A percentile compares a stretch with the other conserved stretches of the same genome.
Conservation (phyloP, 2,888 invertebrate genomes). For the Calephelis perditalis region DNA sequence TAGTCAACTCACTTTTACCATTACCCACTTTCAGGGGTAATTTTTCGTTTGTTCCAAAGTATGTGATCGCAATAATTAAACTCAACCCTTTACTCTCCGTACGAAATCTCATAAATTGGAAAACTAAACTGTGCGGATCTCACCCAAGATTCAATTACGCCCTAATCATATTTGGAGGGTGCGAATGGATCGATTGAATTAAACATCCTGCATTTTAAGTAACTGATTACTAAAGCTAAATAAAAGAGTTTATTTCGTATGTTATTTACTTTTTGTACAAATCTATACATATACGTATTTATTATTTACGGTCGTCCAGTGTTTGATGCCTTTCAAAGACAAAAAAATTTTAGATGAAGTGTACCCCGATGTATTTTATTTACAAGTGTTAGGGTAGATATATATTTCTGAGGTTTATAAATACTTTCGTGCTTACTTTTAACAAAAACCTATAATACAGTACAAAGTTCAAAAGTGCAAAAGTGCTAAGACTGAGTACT, state of each 20-base stretch:
- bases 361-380: too few species aligned
- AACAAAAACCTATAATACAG: slow-evolving; percentile 5
- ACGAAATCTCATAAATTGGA: slow-evolving; percentile 74
- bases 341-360: too few species aligned
- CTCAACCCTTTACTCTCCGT: slow-evolving; percentile 68
- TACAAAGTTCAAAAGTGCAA: slow-evolving; percentile 32
- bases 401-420: too few species aligned
- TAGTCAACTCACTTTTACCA: slow-evolving; percentile 44
- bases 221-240: background rate
- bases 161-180: slow-evolving; percentile 77
- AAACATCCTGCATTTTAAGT: slow-evolving; percentile 51
- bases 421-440: too few species aligned
- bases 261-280: too few species aligned
- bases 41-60: slow-evolving; percentile 1
- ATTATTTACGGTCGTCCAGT: too few species aligned
- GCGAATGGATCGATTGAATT: slow-evolving; percentile 64
- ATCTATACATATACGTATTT: too few species aligned
- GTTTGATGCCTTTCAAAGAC: too few species aligned
- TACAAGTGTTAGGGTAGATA: too few species aligned
- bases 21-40: slow-evolving; percentile 45
- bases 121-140: slow-evolving; percentile 75
- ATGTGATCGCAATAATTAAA: slow-evolving; percentile 64
- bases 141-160: slow-evolving; percentile 75
- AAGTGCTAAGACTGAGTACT: slow-evolving; percentile 31
- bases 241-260: background rate